Conservation (phyloP, 2,797 vertebrate species). For the Manis javanica region DNA sequence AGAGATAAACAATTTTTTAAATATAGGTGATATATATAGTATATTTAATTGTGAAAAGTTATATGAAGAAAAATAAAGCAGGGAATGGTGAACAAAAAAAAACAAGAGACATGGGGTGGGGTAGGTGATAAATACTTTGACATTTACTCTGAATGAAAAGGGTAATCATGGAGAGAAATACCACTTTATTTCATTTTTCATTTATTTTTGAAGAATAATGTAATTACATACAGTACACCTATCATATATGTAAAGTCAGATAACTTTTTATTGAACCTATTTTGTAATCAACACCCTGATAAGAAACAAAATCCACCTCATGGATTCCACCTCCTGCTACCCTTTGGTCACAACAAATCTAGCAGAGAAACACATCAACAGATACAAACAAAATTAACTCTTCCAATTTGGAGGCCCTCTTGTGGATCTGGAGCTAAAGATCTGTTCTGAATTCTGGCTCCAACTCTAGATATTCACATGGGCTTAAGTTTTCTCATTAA, state of each 20-base stretch:
- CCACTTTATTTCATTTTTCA: not conserved
- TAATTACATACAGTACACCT: not conserved
- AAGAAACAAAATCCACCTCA: not conserved
- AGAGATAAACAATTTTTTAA: not conserved
- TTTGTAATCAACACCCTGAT: not conserved
- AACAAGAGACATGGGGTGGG: rapidly evolving
- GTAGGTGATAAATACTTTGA: not conserved
- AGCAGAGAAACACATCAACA: not conserved
- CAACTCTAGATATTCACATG: not conserved
- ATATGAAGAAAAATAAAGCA: not conserved
- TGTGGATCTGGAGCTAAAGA: not conserved
- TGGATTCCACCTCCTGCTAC: not conserved
- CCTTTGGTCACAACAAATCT: not conserved
- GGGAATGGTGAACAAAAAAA: not conserved
- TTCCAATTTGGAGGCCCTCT: not conserved
- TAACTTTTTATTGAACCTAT: not conserved
- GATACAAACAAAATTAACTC: not conserved
- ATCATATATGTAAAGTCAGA: not conserved
- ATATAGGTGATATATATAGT: not conserved
- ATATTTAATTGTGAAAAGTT: not conserved
- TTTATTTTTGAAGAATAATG: not conserved
- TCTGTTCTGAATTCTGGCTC: not conserved
- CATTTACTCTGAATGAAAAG: not conserved
- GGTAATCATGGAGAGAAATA: not conserved
- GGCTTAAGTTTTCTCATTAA: not conserved